Conservation (phyloP, 2,888 invertebrate genomes). For the Diogma glabrata region DNA sequence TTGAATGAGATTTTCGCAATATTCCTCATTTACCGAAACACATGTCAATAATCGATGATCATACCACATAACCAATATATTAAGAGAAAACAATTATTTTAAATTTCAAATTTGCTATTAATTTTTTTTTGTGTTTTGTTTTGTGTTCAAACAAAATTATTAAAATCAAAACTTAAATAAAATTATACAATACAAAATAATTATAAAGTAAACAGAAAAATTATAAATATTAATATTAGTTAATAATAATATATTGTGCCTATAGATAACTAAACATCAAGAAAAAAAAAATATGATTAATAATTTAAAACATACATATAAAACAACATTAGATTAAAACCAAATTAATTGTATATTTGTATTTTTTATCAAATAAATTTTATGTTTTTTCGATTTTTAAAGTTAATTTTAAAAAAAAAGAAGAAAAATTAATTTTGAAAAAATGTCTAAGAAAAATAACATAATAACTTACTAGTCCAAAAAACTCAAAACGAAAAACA, state of each 20-base stretch:
- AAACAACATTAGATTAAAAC: no score
- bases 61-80: not conserved
- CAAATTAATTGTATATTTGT: no score
- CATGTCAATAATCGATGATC: slow-evolving; percentile 2
- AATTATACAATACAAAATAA: not conserved
- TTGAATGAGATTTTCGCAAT: no score
- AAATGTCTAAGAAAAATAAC: no score
- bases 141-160: slow-evolving; percentile 6
- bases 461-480: no score
- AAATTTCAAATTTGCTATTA: not conserved
- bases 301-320: not conserved
- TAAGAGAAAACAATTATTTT: not conserved
- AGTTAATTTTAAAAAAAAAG: no score
- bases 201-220: not conserved
- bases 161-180: slow-evolving; percentile 3
- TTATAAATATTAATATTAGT: not conserved
- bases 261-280: slow-evolving; percentile 5
- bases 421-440: no score
- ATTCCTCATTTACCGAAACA: no score
- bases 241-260: slow-evolving; percentile 8
- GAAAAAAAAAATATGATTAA: not conserved
- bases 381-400: no score
- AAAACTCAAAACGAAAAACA: no score
- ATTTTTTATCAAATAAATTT: no score
- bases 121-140: slow-evolving; percentile 1